Percentiles rank a stretch among this genome's conserved stretches.
Conservation (phyloP, 2,797 vertebrate genomes). For the Cottoperca gobio region DNA sequence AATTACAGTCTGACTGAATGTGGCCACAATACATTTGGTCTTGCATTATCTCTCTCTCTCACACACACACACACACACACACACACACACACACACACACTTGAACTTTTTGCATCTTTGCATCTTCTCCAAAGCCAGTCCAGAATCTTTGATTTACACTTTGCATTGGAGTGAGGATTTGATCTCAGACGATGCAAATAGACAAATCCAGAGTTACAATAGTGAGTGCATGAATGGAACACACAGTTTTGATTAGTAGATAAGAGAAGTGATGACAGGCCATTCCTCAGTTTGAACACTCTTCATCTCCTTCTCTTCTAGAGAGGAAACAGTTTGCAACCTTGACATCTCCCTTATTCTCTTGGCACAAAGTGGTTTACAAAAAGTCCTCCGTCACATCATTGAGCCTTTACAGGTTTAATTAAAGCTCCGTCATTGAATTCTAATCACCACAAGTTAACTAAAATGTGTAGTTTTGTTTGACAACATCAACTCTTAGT, state of each 20-base stretch:
- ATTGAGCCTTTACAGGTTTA: constrained; percentile 53
- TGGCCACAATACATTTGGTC: constrained; percentile 41
- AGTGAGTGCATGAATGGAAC: constrained; percentile 41
- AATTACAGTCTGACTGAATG: background rate
- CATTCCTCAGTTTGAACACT: constrained; percentile 38
- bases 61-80: no score
- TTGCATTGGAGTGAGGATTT: constrained; percentile 25
- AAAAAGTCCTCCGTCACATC: constrained; percentile 37
- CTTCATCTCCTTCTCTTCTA: constrained; percentile 18
- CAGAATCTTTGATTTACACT: constrained; percentile 15
- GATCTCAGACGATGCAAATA: constrained; percentile 10
- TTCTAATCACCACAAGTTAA: constrained; percentile 48
- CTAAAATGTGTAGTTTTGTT: constrained; percentile 39
- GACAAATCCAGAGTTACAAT: constrained; percentile 55
- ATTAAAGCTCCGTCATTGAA: constrained; percentile 55
- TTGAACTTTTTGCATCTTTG: no score
- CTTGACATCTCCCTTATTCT: constrained; percentile 62
- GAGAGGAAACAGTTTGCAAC: constrained; percentile 47
- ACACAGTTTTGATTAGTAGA: constrained; percentile 51
- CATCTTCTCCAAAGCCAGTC: constrained; percentile 7
- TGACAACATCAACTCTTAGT: constrained; percentile 44
- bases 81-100: no score
- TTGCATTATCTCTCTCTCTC: no score
- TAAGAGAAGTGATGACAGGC: constrained; percentile 29
- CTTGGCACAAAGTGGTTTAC: constrained; percentile 69